A percentile compares a stretch with the other conserved stretches of the same genome.
Conservation (phyloP, 2,888 invertebrate genomes). For the Dryobota labecula region DNA sequence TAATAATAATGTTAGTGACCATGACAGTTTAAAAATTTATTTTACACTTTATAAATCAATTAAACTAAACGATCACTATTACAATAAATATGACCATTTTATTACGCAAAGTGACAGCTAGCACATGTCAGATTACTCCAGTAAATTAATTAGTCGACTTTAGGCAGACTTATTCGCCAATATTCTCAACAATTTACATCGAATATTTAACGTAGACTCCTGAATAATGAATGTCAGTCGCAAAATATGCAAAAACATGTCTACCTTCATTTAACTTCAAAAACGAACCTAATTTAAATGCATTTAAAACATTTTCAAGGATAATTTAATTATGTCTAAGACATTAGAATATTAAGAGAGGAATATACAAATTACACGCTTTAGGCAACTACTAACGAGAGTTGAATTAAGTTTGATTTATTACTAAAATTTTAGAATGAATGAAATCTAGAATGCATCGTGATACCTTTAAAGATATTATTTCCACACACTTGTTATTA, state of each 20-base stretch:
- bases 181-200: neutral
- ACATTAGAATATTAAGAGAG: constrained; percentile 12
- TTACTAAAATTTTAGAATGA: too few species aligned
- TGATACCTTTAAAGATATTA: neutral
- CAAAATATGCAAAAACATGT: neutral
- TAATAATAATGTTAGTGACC: too few species aligned
- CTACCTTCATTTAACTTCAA: neutral
- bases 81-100: too few species aligned
- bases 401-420: neutral
- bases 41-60: too few species aligned
- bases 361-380: constrained; percentile 28
- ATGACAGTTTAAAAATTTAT: too few species aligned
- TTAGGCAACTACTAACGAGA: constrained; percentile 3
- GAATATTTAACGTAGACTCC: neutral
- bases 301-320: constrained; percentile 4
- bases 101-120: too few species aligned
- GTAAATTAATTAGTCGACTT: too few species aligned
- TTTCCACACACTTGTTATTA: neutral
- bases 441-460: neutral
- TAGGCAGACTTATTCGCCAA: neutral
- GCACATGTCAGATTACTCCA: too few species aligned
- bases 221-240: neutral
- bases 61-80: too few species aligned
- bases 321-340: constrained; percentile 1
- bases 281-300: neutral